Conservation (phyloP, 2,888 invertebrate species). For the Brachyptera putata region DNA sequence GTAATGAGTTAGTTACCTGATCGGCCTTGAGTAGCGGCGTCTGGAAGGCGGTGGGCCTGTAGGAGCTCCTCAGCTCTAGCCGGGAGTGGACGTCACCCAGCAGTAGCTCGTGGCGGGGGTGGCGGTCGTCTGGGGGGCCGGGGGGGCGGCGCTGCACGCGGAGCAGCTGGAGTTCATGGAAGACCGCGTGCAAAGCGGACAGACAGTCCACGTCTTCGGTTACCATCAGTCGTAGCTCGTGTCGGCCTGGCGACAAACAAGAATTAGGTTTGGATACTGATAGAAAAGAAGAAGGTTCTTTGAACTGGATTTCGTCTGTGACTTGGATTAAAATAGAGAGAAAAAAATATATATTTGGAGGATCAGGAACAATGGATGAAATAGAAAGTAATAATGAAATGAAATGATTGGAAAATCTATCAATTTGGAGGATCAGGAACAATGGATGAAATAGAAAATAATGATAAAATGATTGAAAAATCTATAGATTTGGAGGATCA, state of each 20-base stretch:
- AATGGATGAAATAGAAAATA: no score
- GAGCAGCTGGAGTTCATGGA: constrained; percentile 53
- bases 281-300: no score
- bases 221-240: constrained; percentile 23
- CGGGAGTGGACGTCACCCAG: constrained; percentile 52
- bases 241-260: constrained; percentile 21
- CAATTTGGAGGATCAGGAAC: no score
- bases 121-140: constrained; percentile 39
- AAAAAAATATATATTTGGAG: no score
- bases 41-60: constrained; percentile 54
- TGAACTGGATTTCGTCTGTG: no score
- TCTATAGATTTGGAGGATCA: no score
- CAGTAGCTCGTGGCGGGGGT: constrained; percentile 46
- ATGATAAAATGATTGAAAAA: no score
- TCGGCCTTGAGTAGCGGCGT: constrained; percentile 46
- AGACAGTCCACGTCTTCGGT: constrained; percentile 47
- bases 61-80: constrained; percentile 43
- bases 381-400: no score
- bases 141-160: constrained; percentile 47
- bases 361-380: no score
- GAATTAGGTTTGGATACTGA: no score
- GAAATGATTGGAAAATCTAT: no score
- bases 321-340: no score
- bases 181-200: constrained; percentile 48
- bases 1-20: constrained; percentile 22